Base-by-base conservation (phyloP, 2,797 vertebrate species). In the Chiloscyllium punctatum region DNA sequence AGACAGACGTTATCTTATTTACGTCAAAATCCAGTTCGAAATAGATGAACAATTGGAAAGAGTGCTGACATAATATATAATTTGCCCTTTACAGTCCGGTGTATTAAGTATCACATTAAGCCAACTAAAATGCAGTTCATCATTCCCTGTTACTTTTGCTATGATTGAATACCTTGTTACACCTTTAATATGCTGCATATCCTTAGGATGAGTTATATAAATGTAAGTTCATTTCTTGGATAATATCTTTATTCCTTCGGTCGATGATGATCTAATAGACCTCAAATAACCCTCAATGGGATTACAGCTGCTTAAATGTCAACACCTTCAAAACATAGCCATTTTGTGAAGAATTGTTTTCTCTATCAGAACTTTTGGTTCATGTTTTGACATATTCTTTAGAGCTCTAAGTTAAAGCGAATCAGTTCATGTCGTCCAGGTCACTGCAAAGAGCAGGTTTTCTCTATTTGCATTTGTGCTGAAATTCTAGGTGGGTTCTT, bases 151-250 rank as follows among this genome's bases (percentile, higher is more conserved):
- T 77, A 48, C 16, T 51, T 53, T 33, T 74, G 69, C 71, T 74
- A 95, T 95, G 71, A 95, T 77, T 95, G 94, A 95, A 74, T 77
- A 95, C 71, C 71, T 95, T 95, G 94, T 95, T 72, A 53, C 1
- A 94, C 15, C 30, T 72, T 94, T 74, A 95, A 95, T 94, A 94
- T 74, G 69, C 94, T 94, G 94, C 48, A 77, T 74, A 74, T 74
- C 94, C 94, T 77, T 95, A 74, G 69, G 71, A 53, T 33, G 94
- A 95, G 71, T 77, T 77, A 57, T 95, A 95, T 95, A 95, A 95
- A 74, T 95, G 71, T 77, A 53, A 27, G 16, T 51, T 95, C 30
- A 77, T 48, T 77, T 51, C 51, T 95, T 95, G 94, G 94, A n/a
- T 95, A 95, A 51, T 74, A 74, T 72, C 94, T 94, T 66, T n/a